Conservation (phyloP, 2,888 invertebrate species). For the Chouioia cunea region DNA sequence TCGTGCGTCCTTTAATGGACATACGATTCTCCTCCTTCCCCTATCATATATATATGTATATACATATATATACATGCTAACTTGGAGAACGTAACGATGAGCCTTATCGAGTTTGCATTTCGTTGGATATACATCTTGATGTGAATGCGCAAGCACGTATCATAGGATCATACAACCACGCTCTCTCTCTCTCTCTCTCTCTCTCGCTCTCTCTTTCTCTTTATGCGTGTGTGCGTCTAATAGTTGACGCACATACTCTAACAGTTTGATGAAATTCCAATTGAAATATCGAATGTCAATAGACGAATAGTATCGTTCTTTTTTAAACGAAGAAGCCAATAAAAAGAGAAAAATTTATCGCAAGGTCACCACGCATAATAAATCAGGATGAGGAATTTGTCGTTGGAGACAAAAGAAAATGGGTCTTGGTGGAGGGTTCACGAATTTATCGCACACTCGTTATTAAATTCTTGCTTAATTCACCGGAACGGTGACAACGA, state of each 20-base stretch:
- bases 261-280: neutral
- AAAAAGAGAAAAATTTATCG: too few relatives aligned
- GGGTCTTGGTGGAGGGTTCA: neutral
- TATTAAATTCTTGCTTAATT: conserved; percentile 66
- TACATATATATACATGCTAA: neutral
- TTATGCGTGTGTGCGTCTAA: conserved; percentile 18
- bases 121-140: conserved; percentile 7
- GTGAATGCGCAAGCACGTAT: neutral
- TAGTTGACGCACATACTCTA: conserved; percentile 9
- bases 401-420: conserved; percentile 1
- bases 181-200: conserved; percentile 2
- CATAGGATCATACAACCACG: too few relatives aligned
- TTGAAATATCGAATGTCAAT: too few relatives aligned
- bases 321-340: too few relatives aligned
- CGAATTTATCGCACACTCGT: conserved; percentile 52
- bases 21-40: conserved; percentile 38
- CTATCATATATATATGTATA: too few relatives aligned
- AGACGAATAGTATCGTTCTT: too few relatives aligned
- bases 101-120: conserved; percentile 43
- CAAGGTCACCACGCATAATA: too few relatives aligned
- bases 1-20: conserved; percentile 57
- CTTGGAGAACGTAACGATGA: conserved; percentile 1
- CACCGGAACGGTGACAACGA: conserved; percentile 57
- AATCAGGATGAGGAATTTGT: too few relatives aligned
- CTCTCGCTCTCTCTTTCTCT: neutral